phyloP scores from a whole-genome alignment of 1,140 invertebrate genomes.

The Drosophila elegans region DNA sequence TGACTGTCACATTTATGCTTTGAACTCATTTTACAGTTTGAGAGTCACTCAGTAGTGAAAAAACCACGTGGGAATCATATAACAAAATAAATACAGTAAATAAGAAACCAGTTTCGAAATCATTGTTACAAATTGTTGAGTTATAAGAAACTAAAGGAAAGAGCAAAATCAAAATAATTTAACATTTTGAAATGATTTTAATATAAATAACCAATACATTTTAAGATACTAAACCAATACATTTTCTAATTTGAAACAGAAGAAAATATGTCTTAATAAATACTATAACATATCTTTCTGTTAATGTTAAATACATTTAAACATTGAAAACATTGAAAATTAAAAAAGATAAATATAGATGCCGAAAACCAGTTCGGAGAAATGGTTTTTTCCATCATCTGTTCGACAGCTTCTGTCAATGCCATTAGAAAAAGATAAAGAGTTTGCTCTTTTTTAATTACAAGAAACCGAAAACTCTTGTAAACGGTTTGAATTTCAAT shows the following conservation, averaged over 20 bases:
- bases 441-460: slow-evolving; percentile 62
- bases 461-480: slow-evolving; percentile 21
- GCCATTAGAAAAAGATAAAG: slow-evolving; percentile 46
- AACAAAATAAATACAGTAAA: not conserved
- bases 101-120: not conserved
- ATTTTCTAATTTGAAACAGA: too few species aligned
- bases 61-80: slow-evolving; percentile 9
- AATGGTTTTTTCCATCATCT: slow-evolving; percentile 47
- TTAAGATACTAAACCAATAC: too few species aligned
- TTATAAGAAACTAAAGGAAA: not conserved
- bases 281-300: not conserved
- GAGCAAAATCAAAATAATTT: not conserved
- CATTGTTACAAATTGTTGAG: not conserved
- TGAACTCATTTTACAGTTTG: slow-evolving; percentile 3
- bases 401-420: slow-evolving; percentile 35
- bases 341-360: slow-evolving; percentile 2
- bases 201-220: too few species aligned
- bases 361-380: slow-evolving; percentile 1
- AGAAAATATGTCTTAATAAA: too few species aligned
- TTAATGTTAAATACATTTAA: not conserved
- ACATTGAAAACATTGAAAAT: slow-evolving; percentile 10
- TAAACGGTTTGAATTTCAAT: slow-evolving; percentile 39
- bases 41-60: not conserved
- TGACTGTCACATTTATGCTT: not conserved
- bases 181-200: too few species aligned